These are phyloP conservation scores for Petrophora chlorosata DNA, from an alignment of 2,888 invertebrate genomes.

Conservation along the genomic window DNA sequence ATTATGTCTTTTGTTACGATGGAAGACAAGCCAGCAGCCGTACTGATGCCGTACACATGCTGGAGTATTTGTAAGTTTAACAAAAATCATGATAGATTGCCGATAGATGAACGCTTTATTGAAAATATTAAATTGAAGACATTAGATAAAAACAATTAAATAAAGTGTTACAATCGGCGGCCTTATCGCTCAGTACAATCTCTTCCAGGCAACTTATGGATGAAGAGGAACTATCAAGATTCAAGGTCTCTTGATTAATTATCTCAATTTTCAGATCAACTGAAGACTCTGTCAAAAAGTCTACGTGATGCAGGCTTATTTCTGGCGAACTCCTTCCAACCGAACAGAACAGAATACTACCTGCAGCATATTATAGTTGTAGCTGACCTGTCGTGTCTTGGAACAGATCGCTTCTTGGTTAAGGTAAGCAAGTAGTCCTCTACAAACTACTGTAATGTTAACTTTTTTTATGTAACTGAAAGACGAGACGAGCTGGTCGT, in stretches of 20 bases:
- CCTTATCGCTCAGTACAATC: neutral
- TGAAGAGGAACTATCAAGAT: neutral
- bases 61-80: constrained; percentile 62
- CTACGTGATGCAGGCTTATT: constrained; percentile 45
- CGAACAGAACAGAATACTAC: constrained; percentile 53
- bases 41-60: constrained; percentile 59
- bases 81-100: too few species aligned
- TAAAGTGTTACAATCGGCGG: too few species aligned
- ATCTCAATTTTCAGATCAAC: constrained; percentile 58
- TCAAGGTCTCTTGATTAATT: neutral
- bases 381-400: constrained; percentile 65
- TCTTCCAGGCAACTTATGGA: neutral
- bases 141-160: too few species aligned
- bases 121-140: too few species aligned
- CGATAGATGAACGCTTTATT: too few species aligned
- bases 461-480: too few species aligned
- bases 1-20: constrained; percentile 53
- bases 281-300: constrained; percentile 46
- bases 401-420: constrained; percentile 49
- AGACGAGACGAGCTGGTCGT: too few species aligned
- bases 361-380: constrained; percentile 63
- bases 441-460: neutral
- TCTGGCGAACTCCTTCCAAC: constrained; percentile 54
- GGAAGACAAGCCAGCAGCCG: constrained; percentile 53
- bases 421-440: constrained; percentile 48